Base-by-base conservation (phyloP, 1,140 invertebrate genomes). In the Macrocentrus cingulum region DNA sequence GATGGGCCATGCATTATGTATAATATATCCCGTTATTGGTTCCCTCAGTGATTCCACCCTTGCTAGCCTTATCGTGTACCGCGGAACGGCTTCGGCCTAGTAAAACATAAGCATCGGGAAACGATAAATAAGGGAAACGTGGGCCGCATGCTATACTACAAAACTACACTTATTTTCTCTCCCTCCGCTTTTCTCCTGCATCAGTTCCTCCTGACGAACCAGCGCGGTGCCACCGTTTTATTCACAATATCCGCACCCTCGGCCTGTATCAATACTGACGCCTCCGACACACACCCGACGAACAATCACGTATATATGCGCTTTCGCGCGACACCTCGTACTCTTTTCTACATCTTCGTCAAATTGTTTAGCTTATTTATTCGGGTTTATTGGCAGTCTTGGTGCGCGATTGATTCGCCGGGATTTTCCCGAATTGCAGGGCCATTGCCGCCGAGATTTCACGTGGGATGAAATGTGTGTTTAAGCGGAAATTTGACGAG, bases 1-100 rank as follows among this genome's bases (percentile, higher is more conserved):
- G 49, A 51, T 51, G 71, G 62, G 59, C 64, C 71, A 79, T 79
- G 75, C 72, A 79, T 79, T 79, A 79, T 79, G 76, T 79, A 79
- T 77, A 78, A 78, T 78, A 79, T 76, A 78, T 79, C 77, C 78
- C 73, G 75, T 79, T 79, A 79, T 79, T 77, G 77, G 75, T 77
- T 78, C 66, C 69, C 73, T 78, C 75, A 76, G 74, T 76, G 77
- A 79, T 79, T 79, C 75, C 63, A 74, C 72, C 74, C 74, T 74
- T 73, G 69, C 71, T 39, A 39, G 65, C 66, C 67, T 77, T 79
- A 79, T 79, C 75, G 73, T 75, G 70, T 74, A 73, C 63, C 60
- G 59, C 58, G 63, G 37, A 36, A 32, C 32, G 39, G 15, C 22
- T 19, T 59, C 66, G 71, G 74, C 70, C 75, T 77, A 76, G 75